Conservation (phyloP, 2,113 vertebrate species). For the Rhegmatorhina hoffmannsi region DNA sequence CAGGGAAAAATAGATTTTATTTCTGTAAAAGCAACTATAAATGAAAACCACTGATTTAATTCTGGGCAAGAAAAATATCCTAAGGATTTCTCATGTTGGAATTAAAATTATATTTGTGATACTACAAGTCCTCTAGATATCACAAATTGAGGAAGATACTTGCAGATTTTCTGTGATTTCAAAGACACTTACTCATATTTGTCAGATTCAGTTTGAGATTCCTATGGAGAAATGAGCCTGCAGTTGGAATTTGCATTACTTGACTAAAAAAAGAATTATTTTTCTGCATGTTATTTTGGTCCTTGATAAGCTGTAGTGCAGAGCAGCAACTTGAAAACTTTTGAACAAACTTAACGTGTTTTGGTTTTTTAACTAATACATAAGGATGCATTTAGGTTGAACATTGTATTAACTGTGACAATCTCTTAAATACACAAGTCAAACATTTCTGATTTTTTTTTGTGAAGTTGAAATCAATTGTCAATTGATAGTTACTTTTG, state of each 20-base stretch:
- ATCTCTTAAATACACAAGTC: neutral
- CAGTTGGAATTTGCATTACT: conserved; percentile 17
- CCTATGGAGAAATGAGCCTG: conserved; percentile 1
- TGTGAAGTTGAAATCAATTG: neutral
- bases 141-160: neutral
- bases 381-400: neutral
- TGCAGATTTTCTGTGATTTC: neutral
- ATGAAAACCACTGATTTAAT: conserved; percentile 3
- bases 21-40: neutral
- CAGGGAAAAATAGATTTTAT: neutral
- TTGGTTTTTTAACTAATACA: neutral
- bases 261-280: conserved; percentile 1
- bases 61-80: conserved; percentile 7
- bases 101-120: conserved; percentile 11
- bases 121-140: neutral
- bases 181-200: conserved; percentile 30
- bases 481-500: neutral
- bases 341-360: neutral
- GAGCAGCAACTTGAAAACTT: neutral
- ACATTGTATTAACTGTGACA: neutral
- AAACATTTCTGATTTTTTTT: neutral
- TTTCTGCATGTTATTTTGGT: neutral
- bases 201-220: conserved; percentile 16
- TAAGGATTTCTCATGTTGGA: neutral
- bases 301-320: neutral